Evolutionary conservation across 2,888 invertebrate genomes (phyloP), one percentile per base, ranked within the genome.

Genomic region (Pinctada fucata): DNA sequence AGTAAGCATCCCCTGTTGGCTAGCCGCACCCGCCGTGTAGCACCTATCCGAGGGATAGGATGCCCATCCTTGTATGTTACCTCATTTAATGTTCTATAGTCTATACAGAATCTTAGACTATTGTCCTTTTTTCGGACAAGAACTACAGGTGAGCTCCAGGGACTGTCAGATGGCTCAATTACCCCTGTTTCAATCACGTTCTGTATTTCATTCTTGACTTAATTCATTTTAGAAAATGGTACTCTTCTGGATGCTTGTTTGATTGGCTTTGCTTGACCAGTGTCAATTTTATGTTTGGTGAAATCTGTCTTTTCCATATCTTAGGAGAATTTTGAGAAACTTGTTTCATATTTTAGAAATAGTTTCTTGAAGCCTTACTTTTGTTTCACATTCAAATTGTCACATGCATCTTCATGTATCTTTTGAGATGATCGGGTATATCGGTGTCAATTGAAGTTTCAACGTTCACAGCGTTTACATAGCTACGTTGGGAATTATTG

Each of bases 171-270:
- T 5, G 58, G 58, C 10, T 52, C 10, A 10, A 52, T 52, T 52
- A 52, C 10, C 10, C 58, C 58, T 10, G 6, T 52, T 5, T 52
- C 58, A 8, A 52, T 5, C 58, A 52, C 10, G 5, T 52, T 10
- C 10, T 52, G 58, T n/a, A n/a, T n/a, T n/a, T n/a, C n/a, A n/a
- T n/a, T n/a, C n/a, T n/a, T n/a, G n/a, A 64, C 71, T 6, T 73
- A 50, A 5, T 72, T n/a, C 48, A 50, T 58, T 70, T 82, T 74
- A 4, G 69, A 45, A 8, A 77, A 48, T 16, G 72, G 76, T 10
- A 79, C 16, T 49, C 81, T 48, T 4, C 70, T 66, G 1, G 81
- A 70, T n/a, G 50, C 31, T 65, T 76, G 78, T 52, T 77, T 76
- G 47, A 77, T 79, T 6, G 79, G 77, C 4, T 58, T 77, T 8